Percentiles rank a stretch among this genome's conserved stretches.
Evolutionary conservation across 2,113 vertebrate species (phyloP).

Genomic region (Geothlypis trichas): DNA sequence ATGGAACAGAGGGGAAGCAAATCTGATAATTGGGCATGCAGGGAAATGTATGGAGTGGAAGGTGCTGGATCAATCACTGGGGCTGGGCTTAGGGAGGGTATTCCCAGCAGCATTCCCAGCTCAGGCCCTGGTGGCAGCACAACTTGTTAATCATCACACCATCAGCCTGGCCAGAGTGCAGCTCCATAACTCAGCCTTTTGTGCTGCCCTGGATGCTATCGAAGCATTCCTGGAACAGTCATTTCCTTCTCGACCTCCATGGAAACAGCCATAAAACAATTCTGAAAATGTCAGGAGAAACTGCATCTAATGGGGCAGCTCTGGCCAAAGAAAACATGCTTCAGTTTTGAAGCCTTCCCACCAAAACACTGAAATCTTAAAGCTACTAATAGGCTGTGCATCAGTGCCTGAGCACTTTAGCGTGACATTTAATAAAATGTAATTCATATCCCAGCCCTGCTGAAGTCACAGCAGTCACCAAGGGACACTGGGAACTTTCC

Average conservation of each 20-base stretch:
- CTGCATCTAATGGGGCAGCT: conserved; percentile 62
- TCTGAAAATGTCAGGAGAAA: conserved; percentile 74
- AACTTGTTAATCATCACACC: conserved; percentile 71
- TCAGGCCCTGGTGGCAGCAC: conserved; percentile 32
- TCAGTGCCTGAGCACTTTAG: conserved; percentile 46
- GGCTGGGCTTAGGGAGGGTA: not conserved
- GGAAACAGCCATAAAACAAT: conserved; percentile 75
- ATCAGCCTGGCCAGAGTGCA: conserved; percentile 30
- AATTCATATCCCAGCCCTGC: conserved; percentile 33
- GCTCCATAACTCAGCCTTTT: conserved; percentile 53
- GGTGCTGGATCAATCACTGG: not conserved
- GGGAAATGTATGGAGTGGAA: conserved; percentile 1
- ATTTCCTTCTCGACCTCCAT: conserved; percentile 76
- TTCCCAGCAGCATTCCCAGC: conserved; percentile 52
- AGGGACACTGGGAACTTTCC: not conserved
- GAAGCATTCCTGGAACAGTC: conserved; percentile 72
- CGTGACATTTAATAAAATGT: conserved; percentile 56
- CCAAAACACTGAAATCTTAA: conserved; percentile 66
- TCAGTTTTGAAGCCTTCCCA: conserved; percentile 69
- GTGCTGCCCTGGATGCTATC: conserved; percentile 60
- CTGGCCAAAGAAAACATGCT: conserved; percentile 78
- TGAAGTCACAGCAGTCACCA: not conserved
- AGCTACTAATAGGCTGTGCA: conserved; percentile 59
- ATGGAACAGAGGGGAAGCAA: not conserved
- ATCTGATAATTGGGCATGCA: not conserved